Conservation (phyloP, 1,140 invertebrate species). For the Conus betulinus region DNA sequence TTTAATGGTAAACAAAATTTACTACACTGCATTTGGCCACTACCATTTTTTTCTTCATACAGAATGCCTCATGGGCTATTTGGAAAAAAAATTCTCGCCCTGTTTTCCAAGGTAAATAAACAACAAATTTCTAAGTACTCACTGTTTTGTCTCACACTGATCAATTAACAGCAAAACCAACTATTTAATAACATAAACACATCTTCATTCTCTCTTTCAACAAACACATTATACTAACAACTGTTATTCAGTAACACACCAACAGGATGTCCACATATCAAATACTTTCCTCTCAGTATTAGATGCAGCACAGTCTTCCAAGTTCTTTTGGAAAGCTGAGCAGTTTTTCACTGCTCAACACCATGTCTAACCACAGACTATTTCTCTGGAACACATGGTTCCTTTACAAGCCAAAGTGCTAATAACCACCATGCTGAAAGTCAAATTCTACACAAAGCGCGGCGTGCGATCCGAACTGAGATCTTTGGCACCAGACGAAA, state of each 20-base stretch:
- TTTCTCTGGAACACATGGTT: not conserved
- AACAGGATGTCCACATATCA: not conserved
- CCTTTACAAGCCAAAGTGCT: not conserved
- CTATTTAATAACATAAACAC: not conserved
- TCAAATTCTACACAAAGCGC: slow-evolving; percentile 34
- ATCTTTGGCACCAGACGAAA: not conserved
- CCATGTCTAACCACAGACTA: too few species aligned
- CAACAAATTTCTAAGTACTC: not conserved
- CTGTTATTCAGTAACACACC: not conserved
- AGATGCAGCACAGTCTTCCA: not conserved
- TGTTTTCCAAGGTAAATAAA: not conserved
- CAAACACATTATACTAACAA: not conserved
- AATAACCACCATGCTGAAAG: not conserved
- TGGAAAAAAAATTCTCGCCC: too few species aligned
- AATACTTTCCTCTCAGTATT: not conserved
- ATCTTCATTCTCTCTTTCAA: not conserved
- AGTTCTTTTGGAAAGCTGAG: not conserved
- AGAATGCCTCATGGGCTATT: too few species aligned
- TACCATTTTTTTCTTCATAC: too few species aligned
- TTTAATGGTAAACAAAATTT: too few species aligned
- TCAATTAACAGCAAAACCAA: not conserved
- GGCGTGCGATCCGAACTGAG: slow-evolving; percentile 40
- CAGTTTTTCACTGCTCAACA: not conserved
- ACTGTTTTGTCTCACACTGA: not conserved
- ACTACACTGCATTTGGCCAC: too few species aligned